Base-by-base conservation (phyloP, 2,888 invertebrate species). In the Lepidonotus clava region DNA sequence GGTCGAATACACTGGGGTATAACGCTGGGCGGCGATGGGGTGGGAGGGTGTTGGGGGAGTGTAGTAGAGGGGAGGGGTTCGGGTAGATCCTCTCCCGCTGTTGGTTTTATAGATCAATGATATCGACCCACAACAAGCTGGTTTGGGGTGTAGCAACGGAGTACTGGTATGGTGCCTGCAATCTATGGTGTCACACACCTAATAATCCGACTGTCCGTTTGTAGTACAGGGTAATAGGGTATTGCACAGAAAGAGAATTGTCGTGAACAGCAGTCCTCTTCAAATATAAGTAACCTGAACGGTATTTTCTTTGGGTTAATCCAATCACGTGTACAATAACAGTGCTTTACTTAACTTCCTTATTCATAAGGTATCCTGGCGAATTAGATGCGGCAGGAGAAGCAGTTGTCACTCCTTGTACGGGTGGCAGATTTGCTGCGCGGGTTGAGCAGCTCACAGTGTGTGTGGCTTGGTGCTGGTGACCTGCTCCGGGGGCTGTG, bases 41-140 rank as follows among this genome's bases (percentile, higher is more conserved):
- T n/a, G n/a, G n/a, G n/a, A n/a, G 2, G 61, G 28, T 28, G 61
- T 11, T 28, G 61, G 11, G 4, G n/a, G 0, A 28, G 24, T 61
- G 61, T 61, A 1, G 5, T 2, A n/a, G 28, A 28, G 61, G 21
- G 2, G 21, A n/a, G 2, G 18, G 21, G 2, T 53, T 1, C 53
- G n/a, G 21, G 2, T 53, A 53, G 21, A 53, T 11, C 18, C 53
- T 8, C 53, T 8, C 53, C 2, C 53, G 53, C 53, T 18, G 53
- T 53, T 53, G 53, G 53, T 53, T 53, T 53, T 53, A 53, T 18
- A 53, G 53, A 53, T 53, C 53, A n/a, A 53, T 53, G 18, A 18
- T 53, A 53, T 53, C 53, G 53, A 53, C 53, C 53, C 53, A 53
- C 18, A 53, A 53, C 53, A 53, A 53, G 53, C 53, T 46, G 53